Base-by-base conservation (phyloP, 2,888 invertebrate species). In the Tethea ocularis region DNA sequence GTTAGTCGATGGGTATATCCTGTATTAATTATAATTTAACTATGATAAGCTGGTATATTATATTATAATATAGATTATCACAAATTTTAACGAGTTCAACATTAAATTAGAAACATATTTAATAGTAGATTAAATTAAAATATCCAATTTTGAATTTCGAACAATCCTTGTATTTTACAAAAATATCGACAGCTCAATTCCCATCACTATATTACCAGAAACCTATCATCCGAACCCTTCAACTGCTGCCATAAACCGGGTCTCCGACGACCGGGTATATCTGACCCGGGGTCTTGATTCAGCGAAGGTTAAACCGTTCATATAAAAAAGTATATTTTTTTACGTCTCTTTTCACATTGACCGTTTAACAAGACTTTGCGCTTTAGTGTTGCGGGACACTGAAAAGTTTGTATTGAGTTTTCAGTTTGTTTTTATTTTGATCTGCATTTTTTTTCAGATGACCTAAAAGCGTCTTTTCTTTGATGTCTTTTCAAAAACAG, bases 261-360 rank as follows among this genome's bases (percentile, higher is more conserved):
- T 69, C 64, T 33, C 29, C 20, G 33, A 72, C 69, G 72, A 62
- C 68, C 68, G 66, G 67, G 69, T 63, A 70, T 67, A 71, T 71
- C 64, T 84, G 83, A 84, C 86, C 83, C 78, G 64, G 62, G 62
- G 68, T 63, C 72, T 71, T 74, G 76, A 78, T 77, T 76, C 76
- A 67, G 75, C 61, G 69, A 72, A 82, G 87, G 84, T 82, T 87
- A 83, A 87, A 83, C 84, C 80, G 77, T 82, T 76, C 77, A 77
- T 78, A 86, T 83, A 87, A 84, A 82, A 79, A 33, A 75, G 74
- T 79, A 80, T 78, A 80, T 82, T 77, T n/a, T 75, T 75, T 80
- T 75, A 71, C 74, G 46, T 46, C 46, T 46, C 10, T 38, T 17
- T 46, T 46, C 46, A 46, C 46, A 46, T 46, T 46, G 15, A 3